phyloP scores from a whole-genome alignment of 2,888 invertebrate genomes.

The Cryptophagus acutangulus region DNA sequence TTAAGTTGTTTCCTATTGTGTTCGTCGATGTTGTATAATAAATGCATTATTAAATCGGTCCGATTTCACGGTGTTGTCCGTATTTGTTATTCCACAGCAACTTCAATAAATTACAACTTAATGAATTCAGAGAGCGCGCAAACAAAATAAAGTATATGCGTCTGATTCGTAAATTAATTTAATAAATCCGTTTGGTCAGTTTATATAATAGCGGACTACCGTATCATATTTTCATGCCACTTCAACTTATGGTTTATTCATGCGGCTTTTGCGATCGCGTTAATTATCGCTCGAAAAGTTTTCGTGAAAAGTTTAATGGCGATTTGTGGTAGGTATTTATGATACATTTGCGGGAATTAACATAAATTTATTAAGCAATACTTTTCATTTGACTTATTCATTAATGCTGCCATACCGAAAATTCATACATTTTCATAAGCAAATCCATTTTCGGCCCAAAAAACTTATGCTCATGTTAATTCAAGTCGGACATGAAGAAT shows the following conservation, averaged over 20 bases:
- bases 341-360: background rate
- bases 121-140: constrained; percentile 16
- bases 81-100: constrained; percentile 23
- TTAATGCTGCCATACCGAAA: too few species aligned
- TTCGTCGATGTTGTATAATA: constrained; percentile 26
- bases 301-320: constrained; percentile 1
- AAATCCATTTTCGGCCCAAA: too few species aligned
- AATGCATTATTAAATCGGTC: constrained; percentile 28
- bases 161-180: constrained; percentile 25
- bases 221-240: constrained; percentile 22
- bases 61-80: constrained; percentile 29
- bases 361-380: constrained; percentile 1
- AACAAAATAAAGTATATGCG: constrained; percentile 20
- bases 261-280: background rate
- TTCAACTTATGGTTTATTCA: constrained; percentile 7
- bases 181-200: constrained; percentile 23
- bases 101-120: constrained; percentile 12
- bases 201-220: constrained; percentile 26
- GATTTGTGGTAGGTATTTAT: background rate
- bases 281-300: constrained; percentile 1
- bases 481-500: too few species aligned
- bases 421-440: too few species aligned
- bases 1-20: constrained; percentile 23
- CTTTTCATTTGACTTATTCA: too few species aligned
- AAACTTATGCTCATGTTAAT: too few species aligned